A percentile compares a stretch with the other conserved stretches of the same genome.
These are phyloP conservation scores for Heliocidaris erythrogramma DNA, from an alignment of 35 echinoderm and acorn worm genomes.

Conservation along the genomic window DNA sequence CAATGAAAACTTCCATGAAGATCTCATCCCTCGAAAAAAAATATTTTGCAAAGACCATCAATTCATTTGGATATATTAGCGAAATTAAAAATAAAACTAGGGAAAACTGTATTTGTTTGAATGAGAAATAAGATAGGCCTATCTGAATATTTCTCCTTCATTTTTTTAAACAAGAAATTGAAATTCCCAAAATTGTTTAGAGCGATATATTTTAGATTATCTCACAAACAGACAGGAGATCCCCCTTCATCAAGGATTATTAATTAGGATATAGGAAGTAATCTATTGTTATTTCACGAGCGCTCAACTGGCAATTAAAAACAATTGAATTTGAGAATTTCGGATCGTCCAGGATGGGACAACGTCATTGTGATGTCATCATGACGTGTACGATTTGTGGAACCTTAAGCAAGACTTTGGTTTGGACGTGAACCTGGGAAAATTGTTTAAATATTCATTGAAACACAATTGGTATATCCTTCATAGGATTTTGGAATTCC, in stretches of 20 bases:
- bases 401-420: background rate
- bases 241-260: background rate
- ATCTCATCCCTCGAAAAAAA: too few relatives aligned
- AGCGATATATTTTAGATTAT: too few relatives aligned
- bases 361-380: background rate
- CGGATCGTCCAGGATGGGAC: background rate
- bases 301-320: background rate
- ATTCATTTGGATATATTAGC: too few relatives aligned
- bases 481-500: background rate
- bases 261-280: background rate
- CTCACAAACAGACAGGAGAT: background rate
- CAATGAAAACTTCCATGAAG: too few relatives aligned
- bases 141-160: too few relatives aligned
- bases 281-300: background rate
- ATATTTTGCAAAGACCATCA: too few relatives aligned
- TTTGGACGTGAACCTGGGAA: background rate
- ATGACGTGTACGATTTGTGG: background rate
- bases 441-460: background rate
- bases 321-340: slow-evolving; percentile 12
- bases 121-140: too few relatives aligned
- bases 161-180: too few relatives aligned
- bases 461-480: background rate
- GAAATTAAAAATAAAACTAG: too few relatives aligned
- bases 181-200: too few relatives aligned
- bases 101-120: too few relatives aligned